These are phyloP conservation scores for Chrysocyon brachyurus DNA, from an alignment of 2,797 vertebrate species.

Conservation along the genomic window DNA sequence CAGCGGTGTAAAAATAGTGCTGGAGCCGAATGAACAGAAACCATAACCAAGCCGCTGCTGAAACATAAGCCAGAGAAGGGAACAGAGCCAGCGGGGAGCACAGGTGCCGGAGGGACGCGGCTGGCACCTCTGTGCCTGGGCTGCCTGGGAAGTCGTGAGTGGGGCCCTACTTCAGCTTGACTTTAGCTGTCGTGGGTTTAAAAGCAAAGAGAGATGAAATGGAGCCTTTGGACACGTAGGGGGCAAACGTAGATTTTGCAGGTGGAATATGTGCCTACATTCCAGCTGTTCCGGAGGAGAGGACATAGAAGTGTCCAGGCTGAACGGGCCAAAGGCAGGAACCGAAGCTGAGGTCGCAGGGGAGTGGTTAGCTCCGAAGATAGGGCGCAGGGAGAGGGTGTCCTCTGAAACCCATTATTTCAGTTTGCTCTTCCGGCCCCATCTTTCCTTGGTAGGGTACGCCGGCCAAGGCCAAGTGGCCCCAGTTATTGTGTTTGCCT, in stretches of 20 bases:
- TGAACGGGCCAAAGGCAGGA: neutral
- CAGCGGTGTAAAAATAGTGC: conserved; percentile 62
- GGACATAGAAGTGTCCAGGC: neutral
- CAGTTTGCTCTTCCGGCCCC: neutral
- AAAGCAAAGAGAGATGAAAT: neutral
- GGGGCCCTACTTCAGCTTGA: neutral
- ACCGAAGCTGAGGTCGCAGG: neutral
- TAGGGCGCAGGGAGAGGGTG: fast-evolving
- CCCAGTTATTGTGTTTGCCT: neutral
- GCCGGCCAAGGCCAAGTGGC: neutral
- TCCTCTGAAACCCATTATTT: neutral
- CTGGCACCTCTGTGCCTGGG: neutral
- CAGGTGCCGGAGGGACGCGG: neutral
- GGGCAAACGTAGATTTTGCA: neutral
- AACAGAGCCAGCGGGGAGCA: fast-evolving
- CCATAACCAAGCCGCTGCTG: neutral
- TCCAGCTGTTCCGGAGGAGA: neutral
- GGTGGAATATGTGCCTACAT: neutral
- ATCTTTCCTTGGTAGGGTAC: neutral
- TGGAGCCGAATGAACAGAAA: neutral
- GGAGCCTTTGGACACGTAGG: neutral
- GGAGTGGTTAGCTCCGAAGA: neutral
- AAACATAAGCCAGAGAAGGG: conserved; percentile 7
- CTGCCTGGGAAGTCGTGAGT: fast-evolving
- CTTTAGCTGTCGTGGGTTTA: neutral